Conservation (phyloP, 2,888 invertebrate genomes). For the Dynastes grantii region DNA sequence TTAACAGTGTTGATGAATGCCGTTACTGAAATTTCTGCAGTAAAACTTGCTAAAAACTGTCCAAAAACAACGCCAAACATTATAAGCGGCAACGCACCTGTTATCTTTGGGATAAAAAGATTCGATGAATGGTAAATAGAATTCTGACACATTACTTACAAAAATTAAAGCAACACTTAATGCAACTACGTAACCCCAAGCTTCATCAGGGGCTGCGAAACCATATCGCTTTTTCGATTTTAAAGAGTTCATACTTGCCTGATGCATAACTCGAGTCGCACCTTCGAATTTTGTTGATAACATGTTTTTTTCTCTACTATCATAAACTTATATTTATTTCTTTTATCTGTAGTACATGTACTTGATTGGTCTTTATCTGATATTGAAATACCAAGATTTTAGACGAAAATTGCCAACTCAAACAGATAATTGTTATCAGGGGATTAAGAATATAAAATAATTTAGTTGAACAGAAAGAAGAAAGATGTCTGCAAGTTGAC, state of each 20-base stretch:
- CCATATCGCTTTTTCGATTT: slow-evolving; percentile 50
- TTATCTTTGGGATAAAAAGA: slow-evolving; percentile 71
- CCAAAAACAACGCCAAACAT: slow-evolving; percentile 83
- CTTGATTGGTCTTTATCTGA: background rate
- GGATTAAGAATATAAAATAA: too few relatives aligned
- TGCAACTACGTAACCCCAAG: slow-evolving; percentile 85
- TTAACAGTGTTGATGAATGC: slow-evolving; percentile 75
- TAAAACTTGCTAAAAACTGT: slow-evolving; percentile 77
- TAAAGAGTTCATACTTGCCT: too few relatives aligned
- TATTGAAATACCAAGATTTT: background rate
- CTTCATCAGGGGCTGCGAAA: slow-evolving; percentile 71
- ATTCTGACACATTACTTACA: slow-evolving; percentile 68
- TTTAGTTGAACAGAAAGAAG: too few relatives aligned
- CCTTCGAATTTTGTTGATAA: background rate
- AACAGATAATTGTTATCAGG: too few relatives aligned
- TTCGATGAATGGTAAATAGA: background rate
- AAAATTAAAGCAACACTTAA: slow-evolving; percentile 82
- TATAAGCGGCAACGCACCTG: slow-evolving; percentile 78
- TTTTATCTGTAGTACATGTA: background rate
- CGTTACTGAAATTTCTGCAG: slow-evolving; percentile 80
- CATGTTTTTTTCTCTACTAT: background rate
- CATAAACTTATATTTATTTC: background rate
- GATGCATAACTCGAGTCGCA: background rate
- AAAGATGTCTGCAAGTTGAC: too few relatives aligned
- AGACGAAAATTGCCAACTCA: too few relatives aligned